A percentile compares a stretch with the other conserved stretches of the same genome.
Conservation (phyloP, 2,113 vertebrate genomes). For the Varanus komodoensis region DNA sequence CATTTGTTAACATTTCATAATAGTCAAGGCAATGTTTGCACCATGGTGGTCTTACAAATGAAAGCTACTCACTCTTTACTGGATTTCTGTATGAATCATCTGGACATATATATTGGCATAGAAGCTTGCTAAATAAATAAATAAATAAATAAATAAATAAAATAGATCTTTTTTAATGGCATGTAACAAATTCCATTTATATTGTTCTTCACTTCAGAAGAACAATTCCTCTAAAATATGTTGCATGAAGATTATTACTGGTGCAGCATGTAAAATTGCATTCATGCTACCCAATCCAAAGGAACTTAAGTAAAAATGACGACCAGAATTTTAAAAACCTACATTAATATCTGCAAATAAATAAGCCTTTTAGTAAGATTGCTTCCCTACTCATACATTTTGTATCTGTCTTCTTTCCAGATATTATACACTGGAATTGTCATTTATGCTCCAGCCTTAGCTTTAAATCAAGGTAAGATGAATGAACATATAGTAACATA, state of each 20-base stretch:
- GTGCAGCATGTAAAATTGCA: too few species aligned
- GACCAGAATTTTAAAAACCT: neutral
- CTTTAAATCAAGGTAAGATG: conserved; percentile 92
- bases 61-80: neutral
- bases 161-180: neutral
- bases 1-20: too few species aligned
- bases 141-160: too few species aligned
- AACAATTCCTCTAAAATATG: neutral
- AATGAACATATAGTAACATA: neutral
- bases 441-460: conserved; percentile 95
- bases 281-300: neutral
- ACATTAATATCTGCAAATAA: conserved; percentile 15
- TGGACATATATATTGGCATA: neutral
- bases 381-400: conserved; percentile 34
- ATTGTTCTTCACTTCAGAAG: neutral
- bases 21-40: neutral
- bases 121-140: too few species aligned
- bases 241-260: neutral
- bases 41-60: neutral
- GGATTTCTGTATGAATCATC: neutral
- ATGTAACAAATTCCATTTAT: neutral
- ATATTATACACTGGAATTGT: conserved; percentile 94
- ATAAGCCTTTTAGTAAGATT: neutral
- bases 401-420: conserved; percentile 68
- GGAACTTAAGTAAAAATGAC: neutral